Evolutionary conservation across 2,797 vertebrate species (phyloP).

Genomic region (Anguilla obscura): DNA sequence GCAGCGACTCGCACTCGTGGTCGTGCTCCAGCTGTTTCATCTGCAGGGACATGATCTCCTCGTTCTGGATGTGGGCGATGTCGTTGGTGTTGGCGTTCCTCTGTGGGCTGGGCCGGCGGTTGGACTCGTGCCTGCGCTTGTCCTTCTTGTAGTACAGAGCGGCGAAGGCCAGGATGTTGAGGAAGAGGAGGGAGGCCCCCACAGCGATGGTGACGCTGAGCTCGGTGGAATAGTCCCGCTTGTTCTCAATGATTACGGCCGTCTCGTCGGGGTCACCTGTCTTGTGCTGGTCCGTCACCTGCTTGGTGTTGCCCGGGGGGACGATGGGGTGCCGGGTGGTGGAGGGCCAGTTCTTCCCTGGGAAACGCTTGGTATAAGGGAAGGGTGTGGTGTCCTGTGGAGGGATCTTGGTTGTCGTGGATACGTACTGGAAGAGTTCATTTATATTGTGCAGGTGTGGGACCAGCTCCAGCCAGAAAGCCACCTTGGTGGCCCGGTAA

Average conservation of each 20-base stretch:
- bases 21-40: slow-evolving; percentile 87
- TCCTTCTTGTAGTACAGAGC: slow-evolving; percentile 97
- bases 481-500: slow-evolving; percentile 93
- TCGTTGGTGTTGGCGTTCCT: slow-evolving; percentile 79
- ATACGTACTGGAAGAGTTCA: slow-evolving; percentile 93
- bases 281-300: slow-evolving; percentile 83
- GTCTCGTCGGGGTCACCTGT: slow-evolving; percentile 77
- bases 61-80: slow-evolving; percentile 85
- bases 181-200: slow-evolving; percentile 88
- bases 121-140: slow-evolving; percentile 88
- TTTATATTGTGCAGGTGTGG: slow-evolving; percentile 95
- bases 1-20: slow-evolving; percentile 85
- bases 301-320: slow-evolving; percentile 85
- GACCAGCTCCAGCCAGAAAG: slow-evolving; percentile 94
- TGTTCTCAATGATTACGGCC: slow-evolving; percentile 88
- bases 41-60: slow-evolving; percentile 91
- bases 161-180: slow-evolving; percentile 93
- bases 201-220: slow-evolving; percentile 92
- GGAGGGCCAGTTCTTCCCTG: slow-evolving; percentile 86
- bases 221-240: slow-evolving; percentile 90
- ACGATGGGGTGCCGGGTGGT: slow-evolving; percentile 93
- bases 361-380: slow-evolving; percentile 87
- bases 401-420: slow-evolving; percentile 92
- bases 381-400: slow-evolving; percentile 93
- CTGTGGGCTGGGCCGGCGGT: slow-evolving; percentile 85